A percentile compares a stretch with the other conserved stretches of the same genome.
Evolutionary conservation across 2,113 vertebrate species (phyloP).

Genomic region (Capra hircus): DNA sequence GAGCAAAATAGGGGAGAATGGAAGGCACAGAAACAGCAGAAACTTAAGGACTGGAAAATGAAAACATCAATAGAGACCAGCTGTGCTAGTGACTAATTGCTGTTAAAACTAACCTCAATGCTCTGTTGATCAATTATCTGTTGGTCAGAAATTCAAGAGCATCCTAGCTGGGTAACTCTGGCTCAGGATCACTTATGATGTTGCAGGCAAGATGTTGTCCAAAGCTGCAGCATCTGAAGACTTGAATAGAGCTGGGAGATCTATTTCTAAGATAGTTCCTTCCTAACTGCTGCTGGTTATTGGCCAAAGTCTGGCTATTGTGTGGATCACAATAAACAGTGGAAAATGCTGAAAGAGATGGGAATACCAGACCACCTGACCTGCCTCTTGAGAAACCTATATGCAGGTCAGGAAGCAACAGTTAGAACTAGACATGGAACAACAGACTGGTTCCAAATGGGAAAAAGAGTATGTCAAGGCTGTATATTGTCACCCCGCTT

Average conservation of each 20-base stretch:
- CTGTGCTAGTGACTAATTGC: background rate
- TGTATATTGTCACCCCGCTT: background rate
- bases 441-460: background rate
- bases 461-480: background rate
- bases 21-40: background rate
- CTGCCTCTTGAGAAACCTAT: background rate
- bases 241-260: background rate
- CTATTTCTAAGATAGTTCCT: background rate
- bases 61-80: background rate
- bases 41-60: background rate
- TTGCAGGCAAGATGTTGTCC: background rate
- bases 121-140: background rate
- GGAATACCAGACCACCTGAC: background rate
- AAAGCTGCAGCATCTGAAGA: background rate
- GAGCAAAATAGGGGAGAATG: background rate
- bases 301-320: background rate
- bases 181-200: background rate
- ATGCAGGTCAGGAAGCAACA: background rate
- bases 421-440: background rate
- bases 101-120: background rate
- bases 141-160: background rate
- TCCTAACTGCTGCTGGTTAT: background rate
- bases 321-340: background rate
- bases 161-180: background rate
- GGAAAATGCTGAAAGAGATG: background rate